Base-by-base conservation (phyloP, 2,797 vertebrate genomes). In the Micromesistius poutassou region DNA sequence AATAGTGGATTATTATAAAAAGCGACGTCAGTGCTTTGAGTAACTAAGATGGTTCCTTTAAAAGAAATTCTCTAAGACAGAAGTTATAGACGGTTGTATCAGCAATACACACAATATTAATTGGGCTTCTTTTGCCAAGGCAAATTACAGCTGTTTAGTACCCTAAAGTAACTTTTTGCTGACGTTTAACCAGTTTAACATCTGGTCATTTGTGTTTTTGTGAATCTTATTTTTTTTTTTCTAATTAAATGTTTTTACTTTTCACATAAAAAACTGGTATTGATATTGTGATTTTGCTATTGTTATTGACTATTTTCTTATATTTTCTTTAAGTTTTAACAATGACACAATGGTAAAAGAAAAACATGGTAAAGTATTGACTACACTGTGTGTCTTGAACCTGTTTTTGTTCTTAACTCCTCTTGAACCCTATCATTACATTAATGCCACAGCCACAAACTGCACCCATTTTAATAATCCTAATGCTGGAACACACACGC, bases 311-410 rank as follows among this genome's bases (percentile, higher is more conserved):
- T 36, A 72, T 84, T 85, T 89, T 88, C 78, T 74, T 72, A 82
- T n/a, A 80, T 77, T 82, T 89, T 87, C 74, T 88, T 87, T 16
- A 93, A 92, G 92, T 93, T 92, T 89, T 93, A 90, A 94, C 91
- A 91, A 72, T 89, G 92, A 84, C 86, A 80, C 87, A 83, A 78
- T 87, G 81, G 79, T 91, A 79, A 86, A 86, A 83, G 83, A 76
- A 80, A 87, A 86, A 80, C 80, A 85, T 90, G 92, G 92, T 94
- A 93, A 94, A 90, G 91, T 93, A 93, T 93, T 79, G 78, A 82
- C 80, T 79, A 25, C 85, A 74, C 68, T 76, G 75, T 86, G 75
- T 85, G 50, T 31, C 83, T 80, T 82, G 42, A 84, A 74, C 50
- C 77, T 82, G 40, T 36, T 77, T 78, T 77, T 66, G 62, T n/a